Conservation (phyloP, 2,113 vertebrate genomes). For the Ploceus nigricollis region DNA sequence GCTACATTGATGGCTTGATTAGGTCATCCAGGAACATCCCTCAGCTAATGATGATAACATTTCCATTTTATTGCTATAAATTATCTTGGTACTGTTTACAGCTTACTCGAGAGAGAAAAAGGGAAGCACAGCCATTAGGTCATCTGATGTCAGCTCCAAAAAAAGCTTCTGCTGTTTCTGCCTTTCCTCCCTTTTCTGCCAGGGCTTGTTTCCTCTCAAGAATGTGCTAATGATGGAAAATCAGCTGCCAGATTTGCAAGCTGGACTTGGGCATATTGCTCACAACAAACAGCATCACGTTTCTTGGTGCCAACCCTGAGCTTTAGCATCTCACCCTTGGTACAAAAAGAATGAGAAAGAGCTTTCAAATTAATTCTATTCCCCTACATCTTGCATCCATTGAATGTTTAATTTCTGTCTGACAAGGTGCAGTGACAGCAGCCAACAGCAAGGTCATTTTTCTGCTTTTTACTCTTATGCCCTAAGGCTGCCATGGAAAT, state of each 20-base stretch:
- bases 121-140: neutral
- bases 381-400: neutral
- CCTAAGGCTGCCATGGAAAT: neutral
- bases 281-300: neutral
- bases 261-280: neutral
- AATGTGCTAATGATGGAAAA: neutral
- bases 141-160: neutral
- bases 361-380: neutral
- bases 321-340: neutral
- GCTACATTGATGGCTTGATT: neutral
- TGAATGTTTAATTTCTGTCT: neutral
- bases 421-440: neutral
- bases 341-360: neutral
- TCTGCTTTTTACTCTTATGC: neutral
- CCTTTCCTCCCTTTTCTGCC: neutral
- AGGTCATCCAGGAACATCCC: neutral
- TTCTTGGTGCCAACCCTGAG: neutral
- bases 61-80: neutral
- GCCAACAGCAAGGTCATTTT: neutral
- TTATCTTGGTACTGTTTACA: neutral
- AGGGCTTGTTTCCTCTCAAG: neutral
- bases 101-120: neutral
- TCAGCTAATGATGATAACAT: neutral
- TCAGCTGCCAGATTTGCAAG: neutral
- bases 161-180: neutral